phyloP scores from a whole-genome alignment of 2,888 invertebrate genomes.

The Harpalus rufipes region DNA sequence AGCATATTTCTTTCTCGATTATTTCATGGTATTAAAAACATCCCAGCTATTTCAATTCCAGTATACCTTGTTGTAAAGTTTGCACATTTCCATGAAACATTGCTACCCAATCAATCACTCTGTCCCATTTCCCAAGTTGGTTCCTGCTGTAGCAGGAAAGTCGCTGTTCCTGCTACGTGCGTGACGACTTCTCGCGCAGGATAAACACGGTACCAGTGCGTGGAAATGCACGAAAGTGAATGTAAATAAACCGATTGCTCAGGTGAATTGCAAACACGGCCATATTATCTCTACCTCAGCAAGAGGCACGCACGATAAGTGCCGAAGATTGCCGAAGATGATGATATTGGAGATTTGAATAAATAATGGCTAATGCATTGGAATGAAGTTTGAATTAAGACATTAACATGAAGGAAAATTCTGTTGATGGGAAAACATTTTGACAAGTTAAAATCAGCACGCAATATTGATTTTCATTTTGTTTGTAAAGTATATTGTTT shows the following conservation, averaged over 20 bases:
- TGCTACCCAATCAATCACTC: conserved; percentile 42
- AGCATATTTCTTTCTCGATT: neutral
- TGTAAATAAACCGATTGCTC: conserved; percentile 59
- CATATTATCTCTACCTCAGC: conserved; percentile 11
- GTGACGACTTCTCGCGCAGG: neutral
- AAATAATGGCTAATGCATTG: conserved; percentile 45
- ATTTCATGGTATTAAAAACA: conserved; percentile 21
- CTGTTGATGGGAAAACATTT: conserved; percentile 13
- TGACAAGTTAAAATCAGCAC: conserved; percentile 2
- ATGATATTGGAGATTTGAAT: conserved; percentile 52
- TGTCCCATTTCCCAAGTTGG: conserved; percentile 28
- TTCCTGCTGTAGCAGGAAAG: conserved; percentile 4
- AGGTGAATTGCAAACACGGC: conserved; percentile 59
- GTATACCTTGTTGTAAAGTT: conserved; percentile 9
- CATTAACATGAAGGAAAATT: conserved; percentile 33
- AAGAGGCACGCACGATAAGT: conserved; percentile 35
- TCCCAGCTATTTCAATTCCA: conserved; percentile 20
- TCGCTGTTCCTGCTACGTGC: conserved; percentile 18
- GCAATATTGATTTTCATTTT: conserved; percentile 20
- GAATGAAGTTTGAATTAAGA: conserved; percentile 27
- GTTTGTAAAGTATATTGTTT: neutral
- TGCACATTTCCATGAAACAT: conserved; percentile 35
- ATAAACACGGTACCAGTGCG: conserved; percentile 47
- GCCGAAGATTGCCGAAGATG: conserved; percentile 9
- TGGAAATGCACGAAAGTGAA: conserved; percentile 57